Base-by-base conservation (phyloP, 2,888 invertebrate genomes). In the Rotaria socialis region DNA sequence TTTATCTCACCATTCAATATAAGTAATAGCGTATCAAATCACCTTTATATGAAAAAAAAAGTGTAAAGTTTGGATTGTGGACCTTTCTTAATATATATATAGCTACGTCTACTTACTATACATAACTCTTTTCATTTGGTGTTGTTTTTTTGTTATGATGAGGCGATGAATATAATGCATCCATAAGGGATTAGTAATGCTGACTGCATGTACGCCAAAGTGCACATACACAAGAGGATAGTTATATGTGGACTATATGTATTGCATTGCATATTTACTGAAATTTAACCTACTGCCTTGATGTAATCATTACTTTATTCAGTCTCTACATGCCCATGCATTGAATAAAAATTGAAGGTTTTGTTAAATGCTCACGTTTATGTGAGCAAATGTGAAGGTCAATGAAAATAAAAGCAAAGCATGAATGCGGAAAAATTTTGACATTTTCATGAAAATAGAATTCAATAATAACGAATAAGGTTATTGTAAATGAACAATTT, bases 21-120 rank as follows among this genome's bases (percentile, higher is more conserved):
- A 19, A 67, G 35, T 19, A 67, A 35, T 35, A 67, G 5, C 67
- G 19, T 67, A 35, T 35, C 19, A 35, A 67, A 67, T 67, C 67
- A 67, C 67, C 67, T 41, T 67, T 67, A 67, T 19, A 67, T 67
- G 67, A 67, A 67, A 67, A 35, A 67, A 35, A 67, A 67, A 67
- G 35, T 67, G 35, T 14, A 67, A 67, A 67, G 35, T 41, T 67
- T 41, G 67, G 35, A 16, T 35, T 19, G 19, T 41, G 67, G 35
- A 41, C 35, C 35, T 19, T 35, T 27, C 35, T 35, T 35, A 67
- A 41, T 35, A 67, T 41, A 67, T 6, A 67, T 58, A 58, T 60
- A n/a, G 10, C n/a, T 60, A n/a, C n/a, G 22, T 58, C 24, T 58
- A 58, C 7, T 35, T 35, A 35, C 35, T 35, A 60, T 67, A 41